A percentile compares a stretch with the other conserved stretches of the same genome.
Conservation (phyloP, 2,797 vertebrate species). For the Hapalemur alaotrensis region DNA sequence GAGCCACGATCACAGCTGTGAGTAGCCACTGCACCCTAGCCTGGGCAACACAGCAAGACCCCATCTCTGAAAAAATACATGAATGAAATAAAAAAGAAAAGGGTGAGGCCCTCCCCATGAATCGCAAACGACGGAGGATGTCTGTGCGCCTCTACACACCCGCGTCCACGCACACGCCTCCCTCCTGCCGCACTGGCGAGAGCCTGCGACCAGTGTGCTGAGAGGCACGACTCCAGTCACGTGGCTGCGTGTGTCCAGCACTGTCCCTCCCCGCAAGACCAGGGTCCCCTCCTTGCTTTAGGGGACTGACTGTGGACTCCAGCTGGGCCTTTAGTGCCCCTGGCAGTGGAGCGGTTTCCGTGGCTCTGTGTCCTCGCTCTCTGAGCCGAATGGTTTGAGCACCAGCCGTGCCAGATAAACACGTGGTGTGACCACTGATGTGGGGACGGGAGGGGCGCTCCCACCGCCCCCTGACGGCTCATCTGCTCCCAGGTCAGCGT, state of each 20-base stretch:
- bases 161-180: not conserved
- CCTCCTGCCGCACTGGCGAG: rapidly evolving
- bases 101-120: no score
- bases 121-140: not conserved
- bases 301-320: not conserved
- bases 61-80: not conserved
- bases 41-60: not conserved
- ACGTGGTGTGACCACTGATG: not conserved
- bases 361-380: not conserved
- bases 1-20: not conserved
- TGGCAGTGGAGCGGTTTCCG: not conserved
- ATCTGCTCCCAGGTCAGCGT: not conserved
- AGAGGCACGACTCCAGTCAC: not conserved
- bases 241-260: not conserved
- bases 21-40: not conserved
- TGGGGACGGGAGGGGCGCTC: no score
- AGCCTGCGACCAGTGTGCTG: not conserved
- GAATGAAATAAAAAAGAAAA: not conserved
- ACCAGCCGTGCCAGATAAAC: not conserved
- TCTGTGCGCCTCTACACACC: rapidly evolving
- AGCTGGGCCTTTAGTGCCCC: not conserved
- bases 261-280: not conserved
- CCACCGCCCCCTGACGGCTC: rapidly evolving
- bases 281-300: not conserved
- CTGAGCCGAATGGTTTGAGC: rapidly evolving